These are phyloP conservation scores for Panagrolaimus sp. DNA, from an alignment of 1,140 invertebrate genomes.

Conservation along the genomic window DNA sequence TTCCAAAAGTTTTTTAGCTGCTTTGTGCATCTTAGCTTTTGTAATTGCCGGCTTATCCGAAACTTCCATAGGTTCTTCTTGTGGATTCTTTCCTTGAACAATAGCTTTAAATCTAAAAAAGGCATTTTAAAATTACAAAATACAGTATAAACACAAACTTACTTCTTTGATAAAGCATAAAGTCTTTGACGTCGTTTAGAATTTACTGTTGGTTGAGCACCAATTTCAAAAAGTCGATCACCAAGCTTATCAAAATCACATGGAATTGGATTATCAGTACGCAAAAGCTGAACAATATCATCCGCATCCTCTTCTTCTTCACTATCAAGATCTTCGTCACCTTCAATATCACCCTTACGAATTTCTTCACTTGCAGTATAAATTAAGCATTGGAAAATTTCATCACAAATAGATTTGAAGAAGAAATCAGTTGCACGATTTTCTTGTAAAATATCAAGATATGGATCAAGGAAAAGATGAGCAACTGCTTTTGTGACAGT, in stretches of 20 bases:
- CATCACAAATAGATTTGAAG: constrained; percentile 53
- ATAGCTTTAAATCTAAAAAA: constrained; percentile 38
- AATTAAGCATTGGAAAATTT: constrained; percentile 55
- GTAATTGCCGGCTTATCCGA: constrained; percentile 1
- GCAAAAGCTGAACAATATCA: constrained; percentile 11
- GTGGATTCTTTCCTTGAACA: constrained; percentile 34
- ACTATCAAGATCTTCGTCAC: no score
- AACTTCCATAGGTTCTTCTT: constrained; percentile 10
- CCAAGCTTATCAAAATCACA: constrained; percentile 54
- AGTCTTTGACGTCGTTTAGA: constrained; percentile 47
- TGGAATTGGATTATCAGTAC: constrained; percentile 28
- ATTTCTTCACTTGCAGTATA: constrained; percentile 36
- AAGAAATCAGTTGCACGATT: constrained; percentile 41
- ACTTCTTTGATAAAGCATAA: constrained; percentile 53
- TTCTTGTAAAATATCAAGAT: constrained; percentile 21
- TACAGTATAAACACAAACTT: no score
- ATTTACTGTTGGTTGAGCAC: constrained; percentile 33
- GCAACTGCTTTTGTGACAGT: no score
- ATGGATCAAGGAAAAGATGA: constrained; percentile 16
- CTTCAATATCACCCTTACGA: constrained; percentile 34
- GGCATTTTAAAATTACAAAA: no score
- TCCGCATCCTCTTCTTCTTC: constrained; percentile 33
- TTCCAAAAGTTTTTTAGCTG: constrained; percentile 6
- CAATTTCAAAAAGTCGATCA: constrained; percentile 50
- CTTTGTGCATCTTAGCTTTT: constrained; percentile 7